Percentiles rank a stretch among this genome's conserved stretches.
Conservation (phyloP, 2,888 invertebrate genomes). For the Habroteleia sp. region DNA sequence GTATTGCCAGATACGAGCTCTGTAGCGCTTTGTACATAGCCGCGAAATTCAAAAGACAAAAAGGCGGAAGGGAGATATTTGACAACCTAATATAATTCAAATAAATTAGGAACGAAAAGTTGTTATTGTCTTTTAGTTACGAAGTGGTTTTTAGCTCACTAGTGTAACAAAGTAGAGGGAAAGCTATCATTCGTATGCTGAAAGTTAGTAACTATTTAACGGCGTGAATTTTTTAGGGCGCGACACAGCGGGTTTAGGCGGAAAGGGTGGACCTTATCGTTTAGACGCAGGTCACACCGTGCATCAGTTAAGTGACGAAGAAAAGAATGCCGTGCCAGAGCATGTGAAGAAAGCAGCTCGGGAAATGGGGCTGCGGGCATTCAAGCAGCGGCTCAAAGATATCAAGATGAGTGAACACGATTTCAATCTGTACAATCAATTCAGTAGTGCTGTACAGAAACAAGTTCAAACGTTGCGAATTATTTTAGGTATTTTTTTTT, state of each 20-base stretch:
- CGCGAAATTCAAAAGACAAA: too few relatives aligned
- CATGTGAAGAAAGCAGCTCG: conserved; percentile 93
- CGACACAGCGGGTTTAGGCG: conserved; percentile 97
- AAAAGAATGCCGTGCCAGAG: conserved; percentile 94
- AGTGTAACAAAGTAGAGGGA: conserved; percentile 2
- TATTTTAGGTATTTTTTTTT: conserved; percentile 85
- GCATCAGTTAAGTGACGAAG: conserved; percentile 93
- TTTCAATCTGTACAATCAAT: conserved; percentile 91
- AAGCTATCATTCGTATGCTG: conserved; percentile 6
- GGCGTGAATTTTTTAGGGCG: conserved; percentile 79
- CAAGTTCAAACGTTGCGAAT: conserved; percentile 93
- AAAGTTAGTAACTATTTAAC: conserved; percentile 35
- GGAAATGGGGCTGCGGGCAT: conserved; percentile 95
- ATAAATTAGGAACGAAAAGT: too few relatives aligned
- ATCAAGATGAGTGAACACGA: conserved; percentile 98
- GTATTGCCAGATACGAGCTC: too few relatives aligned
- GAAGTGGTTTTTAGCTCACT: conserved; percentile 11
- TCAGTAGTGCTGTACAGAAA: conserved; percentile 88
- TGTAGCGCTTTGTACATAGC: too few relatives aligned
- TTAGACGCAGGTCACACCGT: conserved; percentile 96
- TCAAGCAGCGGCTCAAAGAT: conserved; percentile 91
- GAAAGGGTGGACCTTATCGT: conserved; percentile 97
- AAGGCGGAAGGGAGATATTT: too few relatives aligned
- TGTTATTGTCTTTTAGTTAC: too few relatives aligned
- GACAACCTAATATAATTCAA: too few relatives aligned